phyloP scores from a whole-genome alignment of 2,113 vertebrate species.

The Aphyosemion australe region DNA sequence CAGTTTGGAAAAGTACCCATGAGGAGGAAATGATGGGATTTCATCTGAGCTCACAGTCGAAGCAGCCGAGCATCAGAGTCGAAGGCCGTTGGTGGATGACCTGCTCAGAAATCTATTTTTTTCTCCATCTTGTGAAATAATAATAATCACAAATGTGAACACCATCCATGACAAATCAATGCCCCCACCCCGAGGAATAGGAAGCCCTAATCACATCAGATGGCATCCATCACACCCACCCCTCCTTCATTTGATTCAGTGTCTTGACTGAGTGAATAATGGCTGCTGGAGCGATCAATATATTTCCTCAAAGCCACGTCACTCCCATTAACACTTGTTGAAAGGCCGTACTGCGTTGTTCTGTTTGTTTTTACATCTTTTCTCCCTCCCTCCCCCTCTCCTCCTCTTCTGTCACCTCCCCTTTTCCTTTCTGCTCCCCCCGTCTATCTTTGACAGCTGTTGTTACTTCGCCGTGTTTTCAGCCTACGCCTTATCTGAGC shows the following conservation, averaged over 20 bases:
- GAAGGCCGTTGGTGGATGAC: conserved; percentile 8
- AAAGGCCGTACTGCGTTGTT: conserved; percentile 35
- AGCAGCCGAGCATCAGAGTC: conserved; percentile 4
- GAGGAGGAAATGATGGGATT: conserved; percentile 41
- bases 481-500: conserved; percentile 68
- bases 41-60: conserved; percentile 2
- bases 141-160: conserved; percentile 15
- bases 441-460: conserved; percentile 66
- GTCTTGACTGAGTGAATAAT: conserved; percentile 61
- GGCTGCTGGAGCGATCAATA: conserved; percentile 67
- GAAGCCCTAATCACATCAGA: conserved; percentile 40
- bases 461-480: conserved; percentile 67
- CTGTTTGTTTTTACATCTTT: conserved; percentile 56
- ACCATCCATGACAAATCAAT: conserved; percentile 19
- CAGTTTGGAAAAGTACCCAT: conserved; percentile 48
- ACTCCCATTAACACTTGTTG: conserved; percentile 60
- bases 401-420: conserved; percentile 9
- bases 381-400: conserved; percentile 22
- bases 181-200: neutral
- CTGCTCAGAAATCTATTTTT: neutral
- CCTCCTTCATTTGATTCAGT: conserved; percentile 36
- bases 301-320: conserved; percentile 56
- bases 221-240: conserved; percentile 39
- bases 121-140: neutral
- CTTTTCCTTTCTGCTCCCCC: conserved; percentile 18